Base-by-base conservation (phyloP, 2,888 invertebrate genomes). In the Lutraria lutraria region DNA sequence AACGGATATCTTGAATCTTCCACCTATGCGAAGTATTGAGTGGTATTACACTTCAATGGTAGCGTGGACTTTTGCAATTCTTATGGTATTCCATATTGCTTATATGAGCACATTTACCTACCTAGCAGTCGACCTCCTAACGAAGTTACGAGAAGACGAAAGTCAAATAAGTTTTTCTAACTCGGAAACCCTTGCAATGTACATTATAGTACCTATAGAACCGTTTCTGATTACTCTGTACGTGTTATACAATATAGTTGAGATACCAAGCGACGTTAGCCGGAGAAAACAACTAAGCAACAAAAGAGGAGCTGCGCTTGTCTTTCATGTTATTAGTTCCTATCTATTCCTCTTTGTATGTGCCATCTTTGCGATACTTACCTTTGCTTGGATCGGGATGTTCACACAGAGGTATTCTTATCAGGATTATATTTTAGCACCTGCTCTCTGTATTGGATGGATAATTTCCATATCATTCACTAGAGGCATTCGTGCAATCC, bases 371-470 rank as follows among this genome's bases (percentile, higher is more conserved):
- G 86, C 94, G 2, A 53, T 86, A 0, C 63, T 94, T 63, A 93
- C 94, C 15, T 85, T 95, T 34, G 83, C 87, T 4, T 96, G 95
- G 95, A 93, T 94, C 52, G 86, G 89, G 21, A 85, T 93, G 8
- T 94, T 94, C 81, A 76, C 87, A 19, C 15, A 88, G 25, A 84
- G 89, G n/a, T 88, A 88, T 52, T 15, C 43, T 0, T 86, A 90
- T 81, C 95, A 95, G 89, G 94, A 94, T 43, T 94, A 95, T 87
- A 85, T 95, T 54, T 89, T 96, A 12, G 93, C 96, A 0, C 87
- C 94, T 0, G 92, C 94, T 21, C 86, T 95, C 12, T 92, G 95
- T 21, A 72, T 95, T 12, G 96, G 96, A 8, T 96, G 96, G 96
- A 86, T 96, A 43, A 92, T 93, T 80, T 91, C 95, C 21, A 95